Evolutionary conservation across 2,888 invertebrate species (phyloP), one percentile per base, ranked within the genome.

Genomic region (Flexamia atlantica): DNA sequence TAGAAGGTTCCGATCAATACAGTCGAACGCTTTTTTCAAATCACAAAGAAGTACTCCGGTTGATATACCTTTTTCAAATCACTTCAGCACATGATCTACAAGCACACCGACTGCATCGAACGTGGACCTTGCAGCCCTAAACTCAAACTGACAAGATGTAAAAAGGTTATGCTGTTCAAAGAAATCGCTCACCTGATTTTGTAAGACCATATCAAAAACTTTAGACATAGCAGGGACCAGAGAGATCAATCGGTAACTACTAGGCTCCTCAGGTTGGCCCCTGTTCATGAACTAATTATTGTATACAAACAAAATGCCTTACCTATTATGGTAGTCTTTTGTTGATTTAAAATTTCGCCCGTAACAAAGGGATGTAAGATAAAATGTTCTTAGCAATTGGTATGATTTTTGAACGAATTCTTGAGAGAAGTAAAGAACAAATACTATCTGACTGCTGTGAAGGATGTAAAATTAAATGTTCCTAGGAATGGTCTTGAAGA

Each of bases 1-100:
- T 17, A 81, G 81, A 12, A 60, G 25, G 68, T 40, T 64, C 28
- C 36, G 81, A 57, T 81, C 81, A 0, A 81, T 64, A 20, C 50
- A 76, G 68, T 64, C 68, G 32, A 81, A 81, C 10, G 60, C 60
- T 20, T 81, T 81, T 14, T 57, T 20, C 50, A 60, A n/a, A 32
- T 76, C 76, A 76, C 23, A 76, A 25, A 72, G 40, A 12, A 80
- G 17, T 12, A 40, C 25, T 20, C 57, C 25, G 25, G n/a, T 36
- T 5, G 30, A 28, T 20, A 7, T 25, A n/a, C 25, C 60, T 4
- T n/a, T 23, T 20, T 53, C 80, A 80, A 30, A 80, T n/a, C 28
- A 9, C 17, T 30, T 57, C 12, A 80, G 46, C n/a, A 80, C 32
- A 30, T 28, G 32, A 17, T 23, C 30, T 17, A 80, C 36, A 30